Conservation (phyloP, 2,113 vertebrate species). For the Etheostoma cragini region DNA sequence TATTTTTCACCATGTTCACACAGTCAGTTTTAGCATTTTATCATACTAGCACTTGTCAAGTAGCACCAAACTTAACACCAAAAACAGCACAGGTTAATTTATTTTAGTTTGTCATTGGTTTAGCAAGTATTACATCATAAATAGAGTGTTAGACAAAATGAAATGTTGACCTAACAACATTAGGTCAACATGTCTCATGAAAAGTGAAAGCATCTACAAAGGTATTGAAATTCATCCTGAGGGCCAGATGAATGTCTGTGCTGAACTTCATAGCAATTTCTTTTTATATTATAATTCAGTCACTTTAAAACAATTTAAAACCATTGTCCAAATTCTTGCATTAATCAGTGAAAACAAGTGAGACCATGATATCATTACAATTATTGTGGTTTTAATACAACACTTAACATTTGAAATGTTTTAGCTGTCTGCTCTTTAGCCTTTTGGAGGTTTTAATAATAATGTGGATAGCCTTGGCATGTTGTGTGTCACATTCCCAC, state of each 20-base stretch:
- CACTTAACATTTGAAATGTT: background rate
- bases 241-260: background rate
- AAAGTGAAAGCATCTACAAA: background rate
- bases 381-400: background rate
- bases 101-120: no score
- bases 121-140: background rate
- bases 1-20: no score
- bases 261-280: no score
- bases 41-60: background rate
- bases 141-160: background rate
- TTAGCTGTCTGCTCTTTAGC: background rate
- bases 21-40: background rate
- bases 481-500: constrained; percentile 21
- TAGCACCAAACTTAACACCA: background rate
- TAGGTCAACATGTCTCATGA: no score
- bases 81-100: background rate
- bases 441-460: constrained; percentile 19
- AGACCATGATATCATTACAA: background rate
- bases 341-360: constrained; percentile 12
- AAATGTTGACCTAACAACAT: background rate
- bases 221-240: background rate
- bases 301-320: background rate
- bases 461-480: constrained; percentile 9
- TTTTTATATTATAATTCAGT: background rate
- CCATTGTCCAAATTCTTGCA: background rate